Conservation (phyloP, 2,888 invertebrate species). For the Patella caerulea region DNA sequence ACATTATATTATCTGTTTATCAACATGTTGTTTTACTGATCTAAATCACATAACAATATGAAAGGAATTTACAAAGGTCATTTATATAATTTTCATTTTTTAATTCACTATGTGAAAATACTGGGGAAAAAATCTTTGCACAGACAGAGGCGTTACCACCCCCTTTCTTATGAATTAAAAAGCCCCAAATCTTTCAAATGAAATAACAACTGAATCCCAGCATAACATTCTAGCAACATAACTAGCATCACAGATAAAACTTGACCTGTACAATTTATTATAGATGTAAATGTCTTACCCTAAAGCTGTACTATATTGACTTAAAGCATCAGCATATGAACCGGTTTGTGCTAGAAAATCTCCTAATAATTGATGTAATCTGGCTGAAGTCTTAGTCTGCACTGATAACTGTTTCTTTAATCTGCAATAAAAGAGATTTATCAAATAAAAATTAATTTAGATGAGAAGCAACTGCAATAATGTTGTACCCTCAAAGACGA, state of each 20-base stretch:
- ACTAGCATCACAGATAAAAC: no score
- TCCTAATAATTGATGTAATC: constrained; percentile 79
- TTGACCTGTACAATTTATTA: no score
- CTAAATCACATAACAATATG: background rate
- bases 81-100: background rate
- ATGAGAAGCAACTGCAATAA: background rate
- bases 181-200: no score
- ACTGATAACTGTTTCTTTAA: constrained; percentile 78
- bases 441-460: background rate
- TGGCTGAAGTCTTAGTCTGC: constrained; percentile 77
- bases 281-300: constrained; percentile 72
- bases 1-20: background rate
- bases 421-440: constrained; percentile 44
- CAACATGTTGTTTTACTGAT: constrained; percentile 1
- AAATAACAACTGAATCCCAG: no score
- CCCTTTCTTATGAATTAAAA: no score
- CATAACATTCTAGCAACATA: no score
- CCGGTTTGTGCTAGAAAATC: constrained; percentile 78
- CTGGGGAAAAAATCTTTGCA: no score
- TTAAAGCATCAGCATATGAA: constrained; percentile 80
- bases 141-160: no score
- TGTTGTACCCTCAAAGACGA: background rate
- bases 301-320: constrained; percentile 79
- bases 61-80: background rate
- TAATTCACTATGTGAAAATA: no score